These are phyloP conservation scores for Drosophila fungiperda DNA, from an alignment of 2,888 invertebrate species.

Conservation along the genomic window DNA sequence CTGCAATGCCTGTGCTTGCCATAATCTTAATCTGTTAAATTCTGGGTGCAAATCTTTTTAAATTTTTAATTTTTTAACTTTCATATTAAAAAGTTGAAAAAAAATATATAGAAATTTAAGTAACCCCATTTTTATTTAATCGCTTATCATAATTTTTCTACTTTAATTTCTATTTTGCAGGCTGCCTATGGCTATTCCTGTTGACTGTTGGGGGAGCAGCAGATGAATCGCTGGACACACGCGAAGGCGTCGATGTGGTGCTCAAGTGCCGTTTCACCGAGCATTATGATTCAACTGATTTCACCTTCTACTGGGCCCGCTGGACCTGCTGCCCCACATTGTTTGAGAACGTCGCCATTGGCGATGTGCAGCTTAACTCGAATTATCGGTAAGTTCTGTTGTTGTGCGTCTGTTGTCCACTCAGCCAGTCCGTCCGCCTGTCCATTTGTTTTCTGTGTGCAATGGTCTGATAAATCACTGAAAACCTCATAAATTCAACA, in stretches of 20 bases:
- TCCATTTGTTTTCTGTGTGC: constrained; percentile 55
- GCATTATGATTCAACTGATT: constrained; percentile 89
- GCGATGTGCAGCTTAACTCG: constrained; percentile 91
- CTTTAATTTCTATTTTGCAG: constrained; percentile 20
- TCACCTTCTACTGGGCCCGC: constrained; percentile 95
- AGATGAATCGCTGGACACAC: constrained; percentile 88
- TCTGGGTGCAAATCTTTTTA: no score
- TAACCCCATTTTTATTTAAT: neutral
- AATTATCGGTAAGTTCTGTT: constrained; percentile 91
- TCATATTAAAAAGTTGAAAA: neutral
- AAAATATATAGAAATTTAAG: accelerated
- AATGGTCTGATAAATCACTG: constrained; percentile 78
- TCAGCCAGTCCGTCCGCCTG: neutral
- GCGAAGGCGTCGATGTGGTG: constrained; percentile 94
- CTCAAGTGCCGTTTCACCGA: constrained; percentile 94
- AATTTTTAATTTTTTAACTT: neutral
- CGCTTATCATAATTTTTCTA: neutral
- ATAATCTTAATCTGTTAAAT: no score
- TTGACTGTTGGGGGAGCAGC: constrained; percentile 31
- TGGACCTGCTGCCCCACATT: constrained; percentile 89
- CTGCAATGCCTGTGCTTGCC: no score
- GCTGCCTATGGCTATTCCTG: constrained; percentile 41
- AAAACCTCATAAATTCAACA: constrained; percentile 74
- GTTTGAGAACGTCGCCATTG: constrained; percentile 96
- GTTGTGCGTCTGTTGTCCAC: constrained; percentile 4